Evolutionary conservation across 2,797 vertebrate species (phyloP).

Genomic region (Anguilla pacifica): DNA sequence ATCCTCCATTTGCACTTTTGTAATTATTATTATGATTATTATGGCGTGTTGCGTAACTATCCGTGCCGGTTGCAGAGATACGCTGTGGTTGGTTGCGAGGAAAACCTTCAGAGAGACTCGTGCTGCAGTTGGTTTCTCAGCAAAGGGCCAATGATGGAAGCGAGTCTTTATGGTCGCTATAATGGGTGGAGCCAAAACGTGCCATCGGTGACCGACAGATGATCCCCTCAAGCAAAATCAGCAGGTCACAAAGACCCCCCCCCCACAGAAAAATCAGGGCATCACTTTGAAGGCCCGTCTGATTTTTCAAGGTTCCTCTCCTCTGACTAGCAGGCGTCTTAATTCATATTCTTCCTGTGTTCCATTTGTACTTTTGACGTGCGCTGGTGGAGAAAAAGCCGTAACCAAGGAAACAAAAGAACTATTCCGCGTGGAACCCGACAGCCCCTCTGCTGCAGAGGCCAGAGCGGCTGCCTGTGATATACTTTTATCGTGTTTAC

Average conservation of each 20-base stretch:
- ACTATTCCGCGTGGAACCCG: neutral
- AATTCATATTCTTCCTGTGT: neutral
- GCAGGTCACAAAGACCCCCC: neutral
- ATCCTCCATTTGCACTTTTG: neutral
- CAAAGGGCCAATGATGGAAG: neutral
- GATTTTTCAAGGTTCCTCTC: neutral
- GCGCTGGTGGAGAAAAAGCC: neutral
- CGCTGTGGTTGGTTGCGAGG: neutral
- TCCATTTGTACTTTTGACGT: neutral
- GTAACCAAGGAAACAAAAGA: neutral
- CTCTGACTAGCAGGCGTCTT: neutral
- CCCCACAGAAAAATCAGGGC: neutral
- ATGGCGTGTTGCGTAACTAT: neutral
- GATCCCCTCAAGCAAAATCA: neutral
- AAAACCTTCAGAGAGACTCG: neutral
- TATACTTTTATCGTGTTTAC: neutral
- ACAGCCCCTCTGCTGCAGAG: neutral
- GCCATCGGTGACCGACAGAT: neutral
- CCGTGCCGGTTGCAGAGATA: neutral
- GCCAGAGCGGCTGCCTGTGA: neutral
- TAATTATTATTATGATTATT: neutral
- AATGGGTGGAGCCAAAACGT: neutral
- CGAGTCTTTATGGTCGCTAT: neutral
- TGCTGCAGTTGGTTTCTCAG: neutral
- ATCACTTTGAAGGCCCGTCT: neutral